Base-by-base conservation (phyloP, 2,113 vertebrate species). In the Notarius lentiginosus region DNA sequence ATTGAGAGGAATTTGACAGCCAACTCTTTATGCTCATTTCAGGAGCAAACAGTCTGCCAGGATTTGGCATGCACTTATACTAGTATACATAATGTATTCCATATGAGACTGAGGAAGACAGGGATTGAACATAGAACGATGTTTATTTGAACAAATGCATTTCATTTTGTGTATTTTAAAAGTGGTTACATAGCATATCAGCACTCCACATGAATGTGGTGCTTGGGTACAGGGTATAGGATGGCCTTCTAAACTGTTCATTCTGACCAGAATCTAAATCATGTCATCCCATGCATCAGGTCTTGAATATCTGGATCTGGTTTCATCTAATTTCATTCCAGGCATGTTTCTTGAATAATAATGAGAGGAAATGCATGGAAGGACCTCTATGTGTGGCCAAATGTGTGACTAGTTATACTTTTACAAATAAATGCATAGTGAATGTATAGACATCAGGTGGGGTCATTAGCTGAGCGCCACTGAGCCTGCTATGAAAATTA, bases 381-480 rank as follows among this genome's bases (percentile, higher is more conserved):
- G 76, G 90, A 89, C 85, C 86, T 65, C 76, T 49, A 34, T 80
- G 83, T 84, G 84, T 79, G 84, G 89, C 90, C 84, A n/a, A 91
- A 87, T 11, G 10, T 89, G 83, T 49, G 14, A 20, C 83, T 81
- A 53, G 68, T 86, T 89, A 63, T 73, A n/a, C 55, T 86, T 77
- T 76, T 88, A 65, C 53, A 88, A 72, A 89, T 84, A 88, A 89
- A 91, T 88, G 86, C 89, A 91, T 82, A 84, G 88, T 79, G 87
- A 93, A 91, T 91, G 84, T 84, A 63, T 84, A 41, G 17, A 79
- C 70, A 87, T 87, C 49, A 90, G 92, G 92, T 90, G 60, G 91
- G 84, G 87, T 82, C 85, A 90, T 56, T 89, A 91, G 47, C 77
- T 75, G 34, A 79, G 79, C 53, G 84, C 24, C 49, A 51, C 84